A percentile compares a stretch with the other conserved stretches of the same genome.
phyloP scores from a whole-genome alignment of 2,113 vertebrate genomes.

The Scophthalmus maximus region DNA sequence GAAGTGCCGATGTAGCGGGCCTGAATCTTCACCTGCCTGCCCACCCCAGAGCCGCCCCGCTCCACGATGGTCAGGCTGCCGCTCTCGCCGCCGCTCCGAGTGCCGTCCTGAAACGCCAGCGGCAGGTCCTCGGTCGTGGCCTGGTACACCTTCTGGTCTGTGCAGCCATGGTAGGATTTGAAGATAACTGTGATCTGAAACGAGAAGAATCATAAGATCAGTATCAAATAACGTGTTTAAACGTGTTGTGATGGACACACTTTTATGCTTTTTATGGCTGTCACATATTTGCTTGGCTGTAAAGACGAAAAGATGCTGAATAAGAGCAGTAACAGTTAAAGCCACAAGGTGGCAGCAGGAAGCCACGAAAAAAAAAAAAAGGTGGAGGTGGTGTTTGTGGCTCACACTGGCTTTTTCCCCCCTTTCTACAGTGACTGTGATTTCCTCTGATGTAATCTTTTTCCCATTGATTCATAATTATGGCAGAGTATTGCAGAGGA shows the following conservation, averaged over 20 bases:
- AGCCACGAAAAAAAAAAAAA: slow-evolving; percentile 33
- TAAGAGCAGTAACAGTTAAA: slow-evolving; percentile 9
- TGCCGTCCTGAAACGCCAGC: slow-evolving; percentile 85
- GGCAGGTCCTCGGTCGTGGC: slow-evolving; percentile 86
- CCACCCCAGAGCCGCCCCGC: slow-evolving; percentile 68
- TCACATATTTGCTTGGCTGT: too few relatives aligned
- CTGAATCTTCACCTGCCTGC: slow-evolving; percentile 84
- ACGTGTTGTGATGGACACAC: background rate
- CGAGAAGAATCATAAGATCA: background rate
- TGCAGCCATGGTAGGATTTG: slow-evolving; percentile 85
- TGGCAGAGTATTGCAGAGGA: background rate
- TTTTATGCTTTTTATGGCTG: too few relatives aligned
- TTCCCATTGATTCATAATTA: slow-evolving; percentile 18
- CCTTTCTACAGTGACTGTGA: background rate
- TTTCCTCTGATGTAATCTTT: slow-evolving; percentile 13
- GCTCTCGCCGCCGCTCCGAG: slow-evolving; percentile 79
- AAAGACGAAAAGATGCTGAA: background rate
- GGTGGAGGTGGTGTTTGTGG: background rate
- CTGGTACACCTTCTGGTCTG: slow-evolving; percentile 88
- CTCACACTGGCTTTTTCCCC: background rate
- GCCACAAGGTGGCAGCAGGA: slow-evolving; percentile 78
- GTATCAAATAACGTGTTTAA: background rate
- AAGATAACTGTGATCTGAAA: slow-evolving; percentile 87
- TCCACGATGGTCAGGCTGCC: slow-evolving; percentile 82
- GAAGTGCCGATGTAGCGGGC: slow-evolving; percentile 86